phyloP scores from a whole-genome alignment of 2,113 vertebrate genomes.

The Taurulus bubalis region DNA sequence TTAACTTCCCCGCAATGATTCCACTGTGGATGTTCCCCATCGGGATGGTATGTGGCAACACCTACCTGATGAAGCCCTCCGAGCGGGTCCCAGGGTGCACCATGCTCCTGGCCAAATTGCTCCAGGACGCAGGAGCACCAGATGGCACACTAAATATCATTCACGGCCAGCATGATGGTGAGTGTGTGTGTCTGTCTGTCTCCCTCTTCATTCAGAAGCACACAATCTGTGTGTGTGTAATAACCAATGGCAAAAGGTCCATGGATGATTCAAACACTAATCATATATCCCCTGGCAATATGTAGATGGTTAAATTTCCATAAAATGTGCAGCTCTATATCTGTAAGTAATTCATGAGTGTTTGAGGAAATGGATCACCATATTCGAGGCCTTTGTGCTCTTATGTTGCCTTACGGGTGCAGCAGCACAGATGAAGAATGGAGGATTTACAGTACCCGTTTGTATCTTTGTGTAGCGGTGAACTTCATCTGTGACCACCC shows the following conservation, averaged over 20 bases:
- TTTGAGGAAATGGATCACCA: slow-evolving; percentile 24
- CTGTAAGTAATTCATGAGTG: slow-evolving; percentile 30
- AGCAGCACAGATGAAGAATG: slow-evolving; percentile 3
- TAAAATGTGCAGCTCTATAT: slow-evolving; percentile 23
- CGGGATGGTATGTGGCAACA: slow-evolving; percentile 97
- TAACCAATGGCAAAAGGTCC: slow-evolving; percentile 29
- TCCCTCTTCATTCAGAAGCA: slow-evolving; percentile 4
- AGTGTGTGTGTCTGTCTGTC: slow-evolving; percentile 5
- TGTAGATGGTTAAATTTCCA: slow-evolving; percentile 45
- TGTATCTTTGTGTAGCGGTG: slow-evolving; percentile 88
- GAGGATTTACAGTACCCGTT: slow-evolving; percentile 36
- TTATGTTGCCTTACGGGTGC: neutral
- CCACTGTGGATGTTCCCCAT: slow-evolving; percentile 99
- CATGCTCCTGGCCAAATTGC: slow-evolving; percentile 93
- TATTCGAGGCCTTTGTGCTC: slow-evolving; percentile 13
- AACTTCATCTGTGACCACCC: slow-evolving; percentile 97
- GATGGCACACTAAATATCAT: slow-evolving; percentile 96
- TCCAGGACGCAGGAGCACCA: slow-evolving; percentile 94
- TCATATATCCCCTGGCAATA: slow-evolving; percentile 35
- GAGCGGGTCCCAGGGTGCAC: slow-evolving; percentile 95
- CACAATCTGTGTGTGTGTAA: neutral
- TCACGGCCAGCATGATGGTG: slow-evolving; percentile 95
- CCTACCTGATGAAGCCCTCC: slow-evolving; percentile 97
- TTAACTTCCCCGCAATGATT: slow-evolving; percentile 99
- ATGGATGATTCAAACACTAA: slow-evolving; percentile 37